Percentiles rank a stretch among this genome's conserved stretches.
Conservation (phyloP, 2,797 vertebrate species). For the Picus viridis region DNA sequence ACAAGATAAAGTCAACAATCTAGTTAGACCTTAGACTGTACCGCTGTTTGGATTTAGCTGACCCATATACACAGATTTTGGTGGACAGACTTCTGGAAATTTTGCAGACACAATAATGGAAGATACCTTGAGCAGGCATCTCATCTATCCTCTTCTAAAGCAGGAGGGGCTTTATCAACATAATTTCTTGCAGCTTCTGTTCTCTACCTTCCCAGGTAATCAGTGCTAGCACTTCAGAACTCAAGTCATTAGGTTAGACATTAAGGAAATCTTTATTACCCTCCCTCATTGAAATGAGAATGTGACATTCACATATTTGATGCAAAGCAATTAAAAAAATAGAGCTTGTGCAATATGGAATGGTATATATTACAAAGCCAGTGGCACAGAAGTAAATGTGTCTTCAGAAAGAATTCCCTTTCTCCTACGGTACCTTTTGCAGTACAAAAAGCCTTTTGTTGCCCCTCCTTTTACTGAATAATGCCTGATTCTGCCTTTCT, state of each 20-base stretch:
- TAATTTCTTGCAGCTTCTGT: not conserved
- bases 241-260: not conserved
- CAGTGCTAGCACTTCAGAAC: not conserved
- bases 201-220: not conserved
- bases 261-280: not conserved
- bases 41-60: not conserved
- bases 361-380: not conserved
- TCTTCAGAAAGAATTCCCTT: not conserved
- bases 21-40: slow-evolving; percentile 13
- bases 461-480: not conserved
- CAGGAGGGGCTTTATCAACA: not conserved
- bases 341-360: not conserved
- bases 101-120: not conserved
- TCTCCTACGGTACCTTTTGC: not conserved
- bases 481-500: not conserved
- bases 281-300: not conserved
- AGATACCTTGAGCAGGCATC: not conserved
- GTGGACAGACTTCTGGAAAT: not conserved
- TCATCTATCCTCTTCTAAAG: not conserved
- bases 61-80: not conserved
- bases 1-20: slow-evolving; percentile 49
- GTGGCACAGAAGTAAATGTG: not conserved
- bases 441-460: not conserved
- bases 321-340: not conserved
- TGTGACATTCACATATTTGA: not conserved